phyloP scores from a whole-genome alignment of 2,113 vertebrate genomes.

The Microtus richardsoni region DNA sequence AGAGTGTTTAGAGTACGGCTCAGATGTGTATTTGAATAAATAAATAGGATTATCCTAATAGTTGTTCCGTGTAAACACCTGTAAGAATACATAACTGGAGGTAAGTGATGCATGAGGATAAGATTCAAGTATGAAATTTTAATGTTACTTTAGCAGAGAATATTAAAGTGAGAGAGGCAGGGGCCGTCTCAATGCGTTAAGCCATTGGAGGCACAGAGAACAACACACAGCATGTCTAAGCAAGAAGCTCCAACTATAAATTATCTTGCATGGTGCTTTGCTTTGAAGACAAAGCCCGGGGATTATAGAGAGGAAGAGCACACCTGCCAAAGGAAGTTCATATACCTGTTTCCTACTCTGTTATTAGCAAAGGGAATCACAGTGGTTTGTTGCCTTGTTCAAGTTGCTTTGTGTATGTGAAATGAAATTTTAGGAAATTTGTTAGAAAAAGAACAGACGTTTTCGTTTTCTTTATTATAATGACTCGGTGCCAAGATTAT shows the following conservation, averaged over 20 bases:
- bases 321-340: conserved; percentile 17
- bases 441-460: conserved; percentile 41
- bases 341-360: conserved; percentile 40
- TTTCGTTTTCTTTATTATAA: conserved; percentile 62
- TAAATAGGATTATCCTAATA: conserved; percentile 38
- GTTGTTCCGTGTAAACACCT: conserved; percentile 47
- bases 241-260: conserved; percentile 40
- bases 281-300: conserved; percentile 18
- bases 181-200: background rate
- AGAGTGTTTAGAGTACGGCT: conserved; percentile 12
- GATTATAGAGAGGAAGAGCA: background rate
- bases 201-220: conserved; percentile 37
- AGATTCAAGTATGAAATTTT: background rate
- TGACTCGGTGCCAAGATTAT: conserved; percentile 37
- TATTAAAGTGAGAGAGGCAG: background rate
- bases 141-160: conserved; percentile 33
- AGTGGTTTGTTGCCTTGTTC: conserved; percentile 18
- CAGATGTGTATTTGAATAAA: conserved; percentile 51
- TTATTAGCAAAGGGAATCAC: conserved; percentile 45
- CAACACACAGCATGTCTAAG: conserved; percentile 20
- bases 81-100: conserved; percentile 17
- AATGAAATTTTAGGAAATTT: conserved; percentile 45
- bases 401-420: conserved; percentile 8
- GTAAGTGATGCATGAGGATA: background rate
- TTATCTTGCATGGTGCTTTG: background rate